Conservation (phyloP, 2,797 vertebrate genomes). For the Xenops minutus region DNA sequence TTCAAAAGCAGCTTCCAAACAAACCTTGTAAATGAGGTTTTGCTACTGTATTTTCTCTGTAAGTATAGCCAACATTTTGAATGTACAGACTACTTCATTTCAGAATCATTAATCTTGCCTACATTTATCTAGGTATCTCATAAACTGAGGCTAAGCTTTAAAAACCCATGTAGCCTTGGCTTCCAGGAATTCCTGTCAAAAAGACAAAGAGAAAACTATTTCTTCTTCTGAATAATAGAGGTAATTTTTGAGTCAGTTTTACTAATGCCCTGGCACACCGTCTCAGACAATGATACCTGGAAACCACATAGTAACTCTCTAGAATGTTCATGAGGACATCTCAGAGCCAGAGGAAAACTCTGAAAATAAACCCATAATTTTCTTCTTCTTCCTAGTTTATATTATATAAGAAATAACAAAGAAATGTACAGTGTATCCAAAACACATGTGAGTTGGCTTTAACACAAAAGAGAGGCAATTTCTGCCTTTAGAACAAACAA, state of each 20-base stretch:
- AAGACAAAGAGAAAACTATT: not conserved
- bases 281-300: constrained; percentile 20
- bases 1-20: not conserved
- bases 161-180: not conserved
- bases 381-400: not conserved
- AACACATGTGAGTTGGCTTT: not conserved
- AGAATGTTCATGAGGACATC: constrained; percentile 29
- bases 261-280: not conserved
- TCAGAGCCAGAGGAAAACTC: constrained; percentile 27
- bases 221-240: constrained; percentile 2
- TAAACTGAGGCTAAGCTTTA: not conserved
- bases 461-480: not conserved
- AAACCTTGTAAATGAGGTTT: not conserved
- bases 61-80: not conserved
- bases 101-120: not conserved
- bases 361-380: constrained; percentile 17
- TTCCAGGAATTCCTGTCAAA: constrained; percentile 20
- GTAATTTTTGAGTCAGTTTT: constrained; percentile 18
- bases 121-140: not conserved
- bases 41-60: not conserved
- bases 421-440: not conserved
- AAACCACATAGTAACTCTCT: constrained; percentile 23
- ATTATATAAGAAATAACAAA: not conserved
- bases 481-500: not conserved
- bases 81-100: not conserved